These are phyloP conservation scores for Antechinus stuartii DNA, from an alignment of 2,113 vertebrate species.

Conservation along the genomic window DNA sequence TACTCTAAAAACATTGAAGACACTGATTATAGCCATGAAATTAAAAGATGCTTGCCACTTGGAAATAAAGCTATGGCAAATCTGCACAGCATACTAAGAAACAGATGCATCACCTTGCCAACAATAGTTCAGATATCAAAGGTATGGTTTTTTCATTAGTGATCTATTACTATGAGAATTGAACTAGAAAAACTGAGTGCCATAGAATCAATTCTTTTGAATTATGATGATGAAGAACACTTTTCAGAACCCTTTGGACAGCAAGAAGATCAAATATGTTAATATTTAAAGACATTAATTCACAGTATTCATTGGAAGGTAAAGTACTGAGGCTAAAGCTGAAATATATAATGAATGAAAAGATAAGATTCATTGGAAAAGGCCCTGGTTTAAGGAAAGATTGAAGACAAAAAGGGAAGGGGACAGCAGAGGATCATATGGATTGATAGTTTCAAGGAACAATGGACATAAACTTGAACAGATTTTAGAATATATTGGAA, in stretches of 20 bases:
- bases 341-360: neutral
- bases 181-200: neutral
- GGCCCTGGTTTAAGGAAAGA: neutral
- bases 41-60: too few relatives aligned
- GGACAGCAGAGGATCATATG: neutral
- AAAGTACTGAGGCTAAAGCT: neutral
- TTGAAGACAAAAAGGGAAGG: neutral
- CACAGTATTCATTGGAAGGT: neutral
- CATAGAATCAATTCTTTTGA: neutral
- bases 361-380: neutral
- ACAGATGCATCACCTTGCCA: neutral
- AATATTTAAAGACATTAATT: neutral
- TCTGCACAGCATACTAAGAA: too few relatives aligned
- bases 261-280: neutral
- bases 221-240: neutral
- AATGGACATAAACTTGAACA: neutral
- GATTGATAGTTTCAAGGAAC: neutral
- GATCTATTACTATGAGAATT: neutral
- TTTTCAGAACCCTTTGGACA: neutral
- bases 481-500: neutral
- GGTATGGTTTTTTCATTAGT: neutral
- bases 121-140: neutral
- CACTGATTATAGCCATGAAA: neutral
- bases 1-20: neutral
- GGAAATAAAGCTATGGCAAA: too few relatives aligned